These are phyloP conservation scores for Saguinus midas DNA, from an alignment of 2,113 vertebrate genomes.

Conservation along the genomic window DNA sequence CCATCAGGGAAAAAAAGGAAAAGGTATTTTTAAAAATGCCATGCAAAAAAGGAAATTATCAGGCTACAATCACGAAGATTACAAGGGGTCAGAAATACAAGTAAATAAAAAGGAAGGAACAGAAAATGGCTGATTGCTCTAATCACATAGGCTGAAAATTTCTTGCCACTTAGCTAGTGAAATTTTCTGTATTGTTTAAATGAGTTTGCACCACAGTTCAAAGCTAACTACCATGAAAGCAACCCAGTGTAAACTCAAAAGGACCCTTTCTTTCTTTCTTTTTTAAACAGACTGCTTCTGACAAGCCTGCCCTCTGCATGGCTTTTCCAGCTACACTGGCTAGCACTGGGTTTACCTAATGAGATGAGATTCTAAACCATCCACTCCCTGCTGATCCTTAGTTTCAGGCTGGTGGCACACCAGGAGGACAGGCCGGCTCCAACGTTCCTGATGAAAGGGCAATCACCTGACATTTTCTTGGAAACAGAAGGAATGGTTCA, in stretches of 20 bases:
- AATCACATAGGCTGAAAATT: not conserved
- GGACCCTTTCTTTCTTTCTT: not conserved
- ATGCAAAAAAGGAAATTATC: not conserved
- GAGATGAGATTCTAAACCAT: not conserved
- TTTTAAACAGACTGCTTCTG: not conserved
- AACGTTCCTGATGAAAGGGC: not conserved
- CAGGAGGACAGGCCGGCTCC: not conserved
- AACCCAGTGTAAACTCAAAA: not conserved
- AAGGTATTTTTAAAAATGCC: not conserved
- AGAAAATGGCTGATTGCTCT: not conserved
- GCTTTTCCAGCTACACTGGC: not conserved
- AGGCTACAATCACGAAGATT: not conserved
- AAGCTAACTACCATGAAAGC: not conserved
- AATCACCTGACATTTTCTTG: not conserved
- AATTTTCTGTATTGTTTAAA: not conserved
- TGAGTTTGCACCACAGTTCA: not conserved
- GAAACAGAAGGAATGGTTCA: not conserved
- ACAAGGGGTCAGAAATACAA: not conserved
- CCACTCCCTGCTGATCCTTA: not conserved
- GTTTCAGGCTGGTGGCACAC: not conserved
- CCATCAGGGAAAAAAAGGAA: not conserved
- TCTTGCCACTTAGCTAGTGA: not conserved
- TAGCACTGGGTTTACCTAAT: not conserved
- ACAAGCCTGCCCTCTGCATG: not conserved
- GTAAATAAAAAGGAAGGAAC: slow-evolving; percentile 30